Evolutionary conservation across 2,888 invertebrate species (phyloP).

Genomic region (Teleogryllus oceanicus): DNA sequence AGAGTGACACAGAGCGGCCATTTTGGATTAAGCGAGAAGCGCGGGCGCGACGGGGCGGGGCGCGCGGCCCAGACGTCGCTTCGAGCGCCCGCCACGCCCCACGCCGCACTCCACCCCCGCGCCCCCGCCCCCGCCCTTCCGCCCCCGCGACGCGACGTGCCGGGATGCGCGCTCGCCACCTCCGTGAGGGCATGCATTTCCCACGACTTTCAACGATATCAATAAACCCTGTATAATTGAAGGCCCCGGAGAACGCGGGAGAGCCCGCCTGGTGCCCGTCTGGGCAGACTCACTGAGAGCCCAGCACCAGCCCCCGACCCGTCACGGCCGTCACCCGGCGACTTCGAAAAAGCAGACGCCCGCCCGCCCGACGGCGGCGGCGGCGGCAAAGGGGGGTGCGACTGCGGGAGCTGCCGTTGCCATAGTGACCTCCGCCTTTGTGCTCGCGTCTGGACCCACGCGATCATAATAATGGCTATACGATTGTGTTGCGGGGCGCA

Average conservation of each 20-base stretch:
- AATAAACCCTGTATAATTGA: conserved; percentile 4
- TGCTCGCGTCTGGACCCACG: background rate
- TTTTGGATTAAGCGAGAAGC: too few species aligned
- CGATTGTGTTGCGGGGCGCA: background rate
- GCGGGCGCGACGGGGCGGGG: too few species aligned
- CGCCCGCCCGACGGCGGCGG: too few species aligned
- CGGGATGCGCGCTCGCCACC: conserved; percentile 25
- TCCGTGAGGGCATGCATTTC: conserved; percentile 36
- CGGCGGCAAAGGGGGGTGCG: background rate
- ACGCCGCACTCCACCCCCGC: conserved; percentile 34
- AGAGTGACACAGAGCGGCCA: too few species aligned
- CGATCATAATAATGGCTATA: conserved; percentile 1
- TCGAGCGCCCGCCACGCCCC: conserved; percentile 30
- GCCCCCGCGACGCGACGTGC: too few species aligned
- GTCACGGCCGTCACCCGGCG: background rate
- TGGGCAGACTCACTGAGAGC: conserved; percentile 20
- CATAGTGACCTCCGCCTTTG: background rate
- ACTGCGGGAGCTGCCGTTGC: background rate
- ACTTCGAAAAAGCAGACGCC: background rate
- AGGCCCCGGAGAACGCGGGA: conserved; percentile 24
- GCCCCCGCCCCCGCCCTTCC: conserved; percentile 11
- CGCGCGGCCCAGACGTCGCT: background rate
- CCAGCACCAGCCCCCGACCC: background rate
- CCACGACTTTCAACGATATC: conserved; percentile 32
- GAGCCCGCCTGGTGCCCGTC: background rate